Percentiles rank a stretch among this genome's conserved stretches.
phyloP scores from a whole-genome alignment of 2,113 vertebrate species.

The Catharus minimus region DNA sequence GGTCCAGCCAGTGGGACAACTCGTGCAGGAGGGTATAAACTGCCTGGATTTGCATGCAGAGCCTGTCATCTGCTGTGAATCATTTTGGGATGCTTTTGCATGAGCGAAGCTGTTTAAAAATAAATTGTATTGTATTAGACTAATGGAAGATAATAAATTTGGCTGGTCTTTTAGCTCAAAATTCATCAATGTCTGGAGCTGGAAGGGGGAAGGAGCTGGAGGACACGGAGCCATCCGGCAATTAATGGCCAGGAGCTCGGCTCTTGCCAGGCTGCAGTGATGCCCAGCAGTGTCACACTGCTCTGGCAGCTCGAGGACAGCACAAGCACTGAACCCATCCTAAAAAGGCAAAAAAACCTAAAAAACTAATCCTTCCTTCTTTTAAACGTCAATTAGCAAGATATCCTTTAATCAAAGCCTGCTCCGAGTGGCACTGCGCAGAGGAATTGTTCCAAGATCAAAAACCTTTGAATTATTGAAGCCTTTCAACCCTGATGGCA shows the following conservation, averaged over 20 bases:
- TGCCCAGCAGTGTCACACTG: not conserved
- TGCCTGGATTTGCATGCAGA: not conserved
- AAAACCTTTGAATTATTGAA: not conserved
- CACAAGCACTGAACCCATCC: not conserved
- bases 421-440: not conserved
- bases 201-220: not conserved
- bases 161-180: slow-evolving; percentile 45
- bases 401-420: not conserved
- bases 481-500: not conserved
- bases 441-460: not conserved
- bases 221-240: not conserved
- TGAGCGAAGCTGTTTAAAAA: slow-evolving; percentile 51
- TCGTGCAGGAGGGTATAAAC: not conserved
- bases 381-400: not conserved
- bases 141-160: slow-evolving; percentile 64
- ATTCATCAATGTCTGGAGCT: slow-evolving; percentile 44
- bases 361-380: not conserved
- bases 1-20: not conserved
- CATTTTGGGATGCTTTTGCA: slow-evolving; percentile 38
- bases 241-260: not conserved
- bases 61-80: slow-evolving; percentile 31
- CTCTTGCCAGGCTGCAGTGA: not conserved
- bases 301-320: not conserved
- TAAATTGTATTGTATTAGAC: slow-evolving; percentile 58
- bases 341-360: not conserved